A percentile compares a stretch with the other conserved stretches of the same genome.
These are phyloP conservation scores for Lamprologus tigripictilis DNA, from an alignment of 2,113 vertebrate species.

Conservation along the genomic window DNA sequence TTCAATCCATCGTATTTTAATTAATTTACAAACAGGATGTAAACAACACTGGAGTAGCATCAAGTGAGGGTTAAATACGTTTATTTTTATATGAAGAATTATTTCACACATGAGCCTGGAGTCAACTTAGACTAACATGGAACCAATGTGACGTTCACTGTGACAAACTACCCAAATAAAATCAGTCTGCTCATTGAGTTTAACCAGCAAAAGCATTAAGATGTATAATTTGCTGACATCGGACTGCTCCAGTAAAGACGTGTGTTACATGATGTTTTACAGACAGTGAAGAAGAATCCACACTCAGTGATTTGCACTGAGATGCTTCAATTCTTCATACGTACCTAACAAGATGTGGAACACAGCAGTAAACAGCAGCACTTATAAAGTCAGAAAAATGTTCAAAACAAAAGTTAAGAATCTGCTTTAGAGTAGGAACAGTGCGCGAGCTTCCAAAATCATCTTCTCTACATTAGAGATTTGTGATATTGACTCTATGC, in stretches of 20 bases:
- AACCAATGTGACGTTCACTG: background rate
- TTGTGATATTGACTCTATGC: conserved; percentile 21
- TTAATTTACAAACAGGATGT: background rate
- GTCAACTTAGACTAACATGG: background rate
- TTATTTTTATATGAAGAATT: background rate
- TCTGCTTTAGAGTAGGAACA: background rate
- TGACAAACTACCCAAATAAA: background rate
- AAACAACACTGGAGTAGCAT: background rate
- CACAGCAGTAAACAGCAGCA: background rate
- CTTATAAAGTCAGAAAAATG: rapidly evolving
- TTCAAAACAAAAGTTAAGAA: background rate
- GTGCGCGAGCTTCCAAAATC: background rate
- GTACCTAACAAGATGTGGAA: rapidly evolving
- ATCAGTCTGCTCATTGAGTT: background rate
- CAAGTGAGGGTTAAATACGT: rapidly evolving
- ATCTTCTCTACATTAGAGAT: conserved; percentile 56
- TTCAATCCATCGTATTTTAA: background rate
- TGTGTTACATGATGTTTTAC: background rate
- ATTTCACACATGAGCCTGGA: background rate
- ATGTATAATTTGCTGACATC: background rate
- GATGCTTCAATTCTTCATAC: background rate
- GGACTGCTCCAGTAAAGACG: background rate
- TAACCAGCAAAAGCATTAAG: background rate
- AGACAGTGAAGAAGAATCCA: background rate
- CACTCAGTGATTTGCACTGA: background rate